phyloP scores from a whole-genome alignment of 2,113 vertebrate species.

The Crotophaga sulcirostris region DNA sequence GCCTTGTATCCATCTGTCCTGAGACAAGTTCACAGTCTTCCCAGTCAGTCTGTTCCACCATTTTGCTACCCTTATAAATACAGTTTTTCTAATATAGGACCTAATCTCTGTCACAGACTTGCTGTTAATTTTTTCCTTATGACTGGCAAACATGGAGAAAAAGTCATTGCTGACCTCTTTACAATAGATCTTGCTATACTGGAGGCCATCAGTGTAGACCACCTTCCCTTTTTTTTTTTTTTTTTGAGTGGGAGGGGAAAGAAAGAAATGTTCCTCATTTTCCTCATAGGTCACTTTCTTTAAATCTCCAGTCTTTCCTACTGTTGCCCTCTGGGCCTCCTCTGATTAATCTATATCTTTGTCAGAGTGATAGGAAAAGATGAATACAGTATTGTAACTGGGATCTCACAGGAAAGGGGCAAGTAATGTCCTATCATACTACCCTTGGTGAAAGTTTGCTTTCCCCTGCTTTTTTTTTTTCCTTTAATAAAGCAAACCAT shows the following conservation, averaged over 20 bases:
- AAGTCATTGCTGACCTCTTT: not conserved
- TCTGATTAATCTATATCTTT: not conserved
- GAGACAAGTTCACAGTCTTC: not conserved
- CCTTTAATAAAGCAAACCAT: not conserved
- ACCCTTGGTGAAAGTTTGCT: not conserved
- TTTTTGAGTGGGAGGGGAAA: not conserved
- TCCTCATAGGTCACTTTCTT: not conserved
- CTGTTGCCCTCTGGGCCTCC: not conserved
- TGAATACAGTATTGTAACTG: not conserved
- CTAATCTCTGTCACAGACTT: not conserved
- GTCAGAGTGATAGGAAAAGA: not conserved
- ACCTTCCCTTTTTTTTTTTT: not conserved
- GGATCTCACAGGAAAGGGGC: not conserved
- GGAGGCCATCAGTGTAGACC: not conserved
- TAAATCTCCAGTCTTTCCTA: not conserved
- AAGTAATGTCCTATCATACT: not conserved
- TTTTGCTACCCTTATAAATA: not conserved
- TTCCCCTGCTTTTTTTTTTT: not conserved
- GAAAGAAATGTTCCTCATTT: not conserved
- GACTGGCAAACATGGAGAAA: not conserved
- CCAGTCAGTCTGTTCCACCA: not conserved
- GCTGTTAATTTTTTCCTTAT: fast-evolving
- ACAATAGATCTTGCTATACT: not conserved
- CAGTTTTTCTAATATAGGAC: not conserved
- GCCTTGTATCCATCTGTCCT: not conserved